These are phyloP conservation scores for Gerris lacustris DNA, from an alignment of 2,888 invertebrate genomes.

Conservation along the genomic window DNA sequence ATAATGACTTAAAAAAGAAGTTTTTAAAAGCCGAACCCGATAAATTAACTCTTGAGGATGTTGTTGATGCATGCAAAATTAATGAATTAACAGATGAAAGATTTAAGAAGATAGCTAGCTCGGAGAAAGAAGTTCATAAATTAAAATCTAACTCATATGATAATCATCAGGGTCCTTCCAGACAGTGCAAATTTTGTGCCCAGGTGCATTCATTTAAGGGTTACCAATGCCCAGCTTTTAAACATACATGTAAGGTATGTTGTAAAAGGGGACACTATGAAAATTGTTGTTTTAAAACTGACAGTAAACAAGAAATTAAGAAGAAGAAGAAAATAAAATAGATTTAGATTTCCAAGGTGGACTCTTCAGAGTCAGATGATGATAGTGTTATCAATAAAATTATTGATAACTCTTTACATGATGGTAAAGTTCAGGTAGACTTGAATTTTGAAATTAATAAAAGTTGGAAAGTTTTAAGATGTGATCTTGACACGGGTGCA, in stretches of 20 bases:
- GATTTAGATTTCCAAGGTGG: not conserved
- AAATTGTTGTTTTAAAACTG: not conserved
- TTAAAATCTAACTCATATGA: not conserved
- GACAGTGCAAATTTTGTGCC: not conserved
- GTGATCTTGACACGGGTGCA: not conserved
- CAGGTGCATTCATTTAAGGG: not conserved
- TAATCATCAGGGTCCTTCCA: not conserved
- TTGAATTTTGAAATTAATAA: not conserved
- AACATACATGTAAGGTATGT: slow-evolving; percentile 1
- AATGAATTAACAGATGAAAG: not conserved
- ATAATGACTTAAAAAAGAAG: not conserved
- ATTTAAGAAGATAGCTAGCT: not conserved
- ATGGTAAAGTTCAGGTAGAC: slow-evolving; percentile 1
- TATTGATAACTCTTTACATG: not conserved
- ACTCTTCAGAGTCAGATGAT: not conserved
- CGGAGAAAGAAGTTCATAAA: not conserved
- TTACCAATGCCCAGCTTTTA: not conserved
- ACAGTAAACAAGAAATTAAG: not conserved
- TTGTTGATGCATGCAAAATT: not conserved
- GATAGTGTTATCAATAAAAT: not conserved
- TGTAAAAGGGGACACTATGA: not conserved
- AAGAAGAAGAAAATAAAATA: not conserved
- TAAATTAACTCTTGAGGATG: not conserved
- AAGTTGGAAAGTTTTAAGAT: not conserved
- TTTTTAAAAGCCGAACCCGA: not conserved